Evolutionary conservation across 1,140 invertebrate genomes (phyloP).

Genomic region (Diprion similis): DNA sequence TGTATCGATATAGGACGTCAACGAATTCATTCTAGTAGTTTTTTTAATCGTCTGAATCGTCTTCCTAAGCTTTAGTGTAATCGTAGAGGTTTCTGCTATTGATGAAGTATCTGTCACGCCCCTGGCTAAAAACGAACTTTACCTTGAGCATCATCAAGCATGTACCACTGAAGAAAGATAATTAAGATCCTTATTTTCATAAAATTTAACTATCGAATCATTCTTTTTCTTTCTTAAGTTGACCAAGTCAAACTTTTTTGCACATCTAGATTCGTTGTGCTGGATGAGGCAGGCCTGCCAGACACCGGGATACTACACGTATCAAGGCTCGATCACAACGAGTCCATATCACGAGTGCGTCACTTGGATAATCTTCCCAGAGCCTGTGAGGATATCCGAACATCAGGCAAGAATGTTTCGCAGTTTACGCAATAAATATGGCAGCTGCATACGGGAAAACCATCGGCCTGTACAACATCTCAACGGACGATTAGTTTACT

Average conservation of each 20-base stretch:
- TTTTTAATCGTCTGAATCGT: no score
- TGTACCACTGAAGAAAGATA: no score
- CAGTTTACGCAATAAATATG: conserved; percentile 18
- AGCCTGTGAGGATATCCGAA: conserved; percentile 72
- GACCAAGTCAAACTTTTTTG: neutral
- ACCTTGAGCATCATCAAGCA: no score
- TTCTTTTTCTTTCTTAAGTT: neutral
- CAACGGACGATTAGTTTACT: conserved; percentile 25
- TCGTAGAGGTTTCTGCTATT: no score
- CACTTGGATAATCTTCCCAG: conserved; percentile 77
- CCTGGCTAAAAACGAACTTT: no score
- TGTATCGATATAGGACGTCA: no score
- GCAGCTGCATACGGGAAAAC: conserved; percentile 25
- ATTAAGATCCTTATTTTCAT: no score
- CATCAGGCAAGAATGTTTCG: conserved; percentile 62
- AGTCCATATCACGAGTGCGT: conserved; percentile 73
- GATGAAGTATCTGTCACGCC: no score
- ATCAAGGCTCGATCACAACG: conserved; percentile 76
- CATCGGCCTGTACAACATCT: conserved; percentile 25
- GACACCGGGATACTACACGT: conserved; percentile 63
- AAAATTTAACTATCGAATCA: neutral
- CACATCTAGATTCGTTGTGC: conserved; percentile 42
- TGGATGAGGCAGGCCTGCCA: conserved; percentile 56
- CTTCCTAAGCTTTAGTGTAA: no score
- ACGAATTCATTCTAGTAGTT: no score